Evolutionary conservation across 2,797 vertebrate genomes (phyloP).

Genomic region (Gadopsis bispinosus): DNA sequence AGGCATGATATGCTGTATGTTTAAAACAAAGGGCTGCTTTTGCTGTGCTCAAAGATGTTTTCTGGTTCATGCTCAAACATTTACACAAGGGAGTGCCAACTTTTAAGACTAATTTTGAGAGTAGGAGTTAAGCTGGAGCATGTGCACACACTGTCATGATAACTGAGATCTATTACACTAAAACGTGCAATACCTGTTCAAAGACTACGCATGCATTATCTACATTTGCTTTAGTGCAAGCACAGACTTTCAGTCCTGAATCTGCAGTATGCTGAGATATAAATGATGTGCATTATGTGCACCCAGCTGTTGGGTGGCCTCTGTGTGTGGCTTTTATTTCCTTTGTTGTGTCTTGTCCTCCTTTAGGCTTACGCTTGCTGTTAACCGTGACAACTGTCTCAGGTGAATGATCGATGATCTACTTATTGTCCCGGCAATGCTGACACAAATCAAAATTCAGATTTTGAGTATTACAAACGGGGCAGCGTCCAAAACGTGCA

Average conservation of each 20-base stretch:
- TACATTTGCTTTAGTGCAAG: conserved; percentile 16
- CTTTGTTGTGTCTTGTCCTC: background rate
- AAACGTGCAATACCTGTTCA: conserved; percentile 35
- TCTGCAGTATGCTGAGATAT: background rate
- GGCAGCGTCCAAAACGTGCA: background rate
- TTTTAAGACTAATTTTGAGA: conserved; percentile 18
- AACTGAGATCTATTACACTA: conserved; percentile 26
- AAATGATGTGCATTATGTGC: background rate
- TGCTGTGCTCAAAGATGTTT: conserved; percentile 18
- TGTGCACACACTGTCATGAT: conserved; percentile 8
- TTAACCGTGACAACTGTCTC: conserved; percentile 14
- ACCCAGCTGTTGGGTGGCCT: conserved; percentile 4
- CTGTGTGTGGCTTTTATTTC: conserved; percentile 5
- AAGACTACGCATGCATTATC: conserved; percentile 23
- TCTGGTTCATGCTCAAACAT: conserved; percentile 16
- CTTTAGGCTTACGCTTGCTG: background rate
- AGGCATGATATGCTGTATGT: background rate
- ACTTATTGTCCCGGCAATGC: background rate
- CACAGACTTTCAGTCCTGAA: background rate
- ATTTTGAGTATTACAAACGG: background rate
- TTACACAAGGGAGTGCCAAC: conserved; percentile 10
- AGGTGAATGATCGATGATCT: conserved; percentile 24
- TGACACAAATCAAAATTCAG: background rate
- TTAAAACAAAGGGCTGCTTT: conserved; percentile 10
- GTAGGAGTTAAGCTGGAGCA: conserved; percentile 10